phyloP scores from a whole-genome alignment of 1,140 invertebrate species.

The Solenopsis invicta region DNA sequence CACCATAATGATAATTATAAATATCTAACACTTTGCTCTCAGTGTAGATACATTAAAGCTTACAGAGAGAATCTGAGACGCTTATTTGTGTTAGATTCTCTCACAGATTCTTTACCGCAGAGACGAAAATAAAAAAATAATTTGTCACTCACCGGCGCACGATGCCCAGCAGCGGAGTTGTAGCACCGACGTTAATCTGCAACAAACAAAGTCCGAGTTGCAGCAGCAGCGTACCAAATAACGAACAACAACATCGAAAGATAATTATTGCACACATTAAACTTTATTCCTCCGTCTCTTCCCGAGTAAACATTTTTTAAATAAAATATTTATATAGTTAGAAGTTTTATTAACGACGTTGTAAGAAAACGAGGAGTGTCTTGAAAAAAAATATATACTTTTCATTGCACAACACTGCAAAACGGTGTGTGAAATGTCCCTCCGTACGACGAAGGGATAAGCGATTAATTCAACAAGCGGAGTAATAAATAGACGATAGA shows the following conservation, averaged over 20 bases:
- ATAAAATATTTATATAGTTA: neutral
- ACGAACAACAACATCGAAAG: neutral
- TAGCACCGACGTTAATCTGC: neutral
- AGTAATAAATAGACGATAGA: slow-evolving; percentile 15
- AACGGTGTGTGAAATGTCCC: neutral
- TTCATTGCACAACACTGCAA: neutral
- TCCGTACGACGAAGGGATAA: neutral
- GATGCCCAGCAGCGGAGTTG: neutral
- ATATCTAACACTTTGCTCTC: too few species aligned
- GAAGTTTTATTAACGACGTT: neutral
- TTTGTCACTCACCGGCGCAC: neutral
- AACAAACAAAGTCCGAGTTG: neutral
- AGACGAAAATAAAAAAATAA: neutral
- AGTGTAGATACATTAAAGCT: too few species aligned
- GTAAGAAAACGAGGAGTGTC: neutral
- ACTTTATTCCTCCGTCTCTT: neutral
- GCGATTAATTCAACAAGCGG: neutral
- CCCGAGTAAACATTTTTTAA: neutral
- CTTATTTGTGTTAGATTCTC: neutral
- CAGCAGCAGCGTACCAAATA: neutral
- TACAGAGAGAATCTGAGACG: neutral
- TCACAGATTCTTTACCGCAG: neutral
- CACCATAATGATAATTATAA: too few species aligned
- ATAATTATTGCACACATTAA: neutral
- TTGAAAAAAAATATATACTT: neutral